These are phyloP conservation scores for Mohoua ochrocephala DNA, from an alignment of 2,113 vertebrate species.

Conservation along the genomic window DNA sequence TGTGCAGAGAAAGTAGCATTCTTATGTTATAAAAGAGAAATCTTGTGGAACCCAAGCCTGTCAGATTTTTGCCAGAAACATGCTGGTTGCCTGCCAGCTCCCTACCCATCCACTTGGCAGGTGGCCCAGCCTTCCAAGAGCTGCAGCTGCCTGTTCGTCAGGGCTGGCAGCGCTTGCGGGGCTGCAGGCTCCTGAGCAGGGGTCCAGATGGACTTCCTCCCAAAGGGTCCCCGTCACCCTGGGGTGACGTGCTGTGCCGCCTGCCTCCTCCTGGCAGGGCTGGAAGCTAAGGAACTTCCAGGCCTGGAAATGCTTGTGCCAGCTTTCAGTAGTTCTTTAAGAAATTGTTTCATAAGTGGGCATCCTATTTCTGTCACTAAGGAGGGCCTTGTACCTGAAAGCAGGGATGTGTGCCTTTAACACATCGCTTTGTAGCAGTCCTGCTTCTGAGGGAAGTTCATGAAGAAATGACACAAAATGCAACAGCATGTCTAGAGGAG, in stretches of 20 bases:
- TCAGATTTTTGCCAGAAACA: not conserved
- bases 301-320: not conserved
- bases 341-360: not conserved
- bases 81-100: not conserved
- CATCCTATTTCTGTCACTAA: not conserved
- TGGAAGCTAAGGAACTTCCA: not conserved
- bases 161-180: not conserved
- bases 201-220: not conserved
- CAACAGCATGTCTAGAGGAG: not conserved
- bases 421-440: not conserved
- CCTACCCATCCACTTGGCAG: not conserved
- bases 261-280: not conserved
- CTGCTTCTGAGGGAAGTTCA: not conserved
- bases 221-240: rapidly evolving
- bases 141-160: not conserved
- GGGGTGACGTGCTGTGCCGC: not conserved
- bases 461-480: not conserved
- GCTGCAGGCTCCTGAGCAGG: not conserved
- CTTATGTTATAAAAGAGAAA: not conserved
- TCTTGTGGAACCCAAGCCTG: not conserved
- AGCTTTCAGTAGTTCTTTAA: not conserved
- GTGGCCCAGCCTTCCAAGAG: not conserved
- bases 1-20: not conserved
- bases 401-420: not conserved
- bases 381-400: not conserved